These are phyloP conservation scores for Daubentonia madagascariensis DNA, from an alignment of 2,113 vertebrate species.

Conservation along the genomic window DNA sequence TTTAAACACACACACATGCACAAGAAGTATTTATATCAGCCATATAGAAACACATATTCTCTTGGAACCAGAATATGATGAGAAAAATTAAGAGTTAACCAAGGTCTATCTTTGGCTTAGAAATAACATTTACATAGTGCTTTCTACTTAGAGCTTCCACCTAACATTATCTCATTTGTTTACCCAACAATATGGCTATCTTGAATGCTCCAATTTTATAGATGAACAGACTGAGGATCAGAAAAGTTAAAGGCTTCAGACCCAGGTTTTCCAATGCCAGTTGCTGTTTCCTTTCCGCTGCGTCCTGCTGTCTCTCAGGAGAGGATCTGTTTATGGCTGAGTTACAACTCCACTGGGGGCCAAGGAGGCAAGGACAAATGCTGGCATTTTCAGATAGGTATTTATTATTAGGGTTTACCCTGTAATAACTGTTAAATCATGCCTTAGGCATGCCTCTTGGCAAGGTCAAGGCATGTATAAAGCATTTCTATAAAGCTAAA, in stretches of 20 bases:
- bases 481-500: slow-evolving; percentile 72
- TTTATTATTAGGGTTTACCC: slow-evolving; percentile 62
- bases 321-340: slow-evolving; percentile 49
- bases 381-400: slow-evolving; percentile 60
- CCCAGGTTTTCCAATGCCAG: not conserved
- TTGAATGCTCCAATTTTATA: not conserved
- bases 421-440: slow-evolving; percentile 59
- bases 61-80: not conserved
- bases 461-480: slow-evolving; percentile 68
- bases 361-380: slow-evolving; percentile 44
- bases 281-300: not conserved
- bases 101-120: not conserved
- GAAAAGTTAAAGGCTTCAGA: not conserved
- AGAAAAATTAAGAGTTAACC: not conserved
- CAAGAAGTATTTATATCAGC: not conserved
- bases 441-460: slow-evolving; percentile 66
- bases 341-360: slow-evolving; percentile 22
- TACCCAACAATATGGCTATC: not conserved
- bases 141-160: not conserved
- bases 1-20: not conserved
- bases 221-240: not conserved
- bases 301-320: slow-evolving; percentile 22
- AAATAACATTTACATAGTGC: not conserved
- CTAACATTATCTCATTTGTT: not conserved
- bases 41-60: not conserved